Evolutionary conservation across 2,113 vertebrate genomes (phyloP).

Genomic region (Phyllostomus hastatus): DNA sequence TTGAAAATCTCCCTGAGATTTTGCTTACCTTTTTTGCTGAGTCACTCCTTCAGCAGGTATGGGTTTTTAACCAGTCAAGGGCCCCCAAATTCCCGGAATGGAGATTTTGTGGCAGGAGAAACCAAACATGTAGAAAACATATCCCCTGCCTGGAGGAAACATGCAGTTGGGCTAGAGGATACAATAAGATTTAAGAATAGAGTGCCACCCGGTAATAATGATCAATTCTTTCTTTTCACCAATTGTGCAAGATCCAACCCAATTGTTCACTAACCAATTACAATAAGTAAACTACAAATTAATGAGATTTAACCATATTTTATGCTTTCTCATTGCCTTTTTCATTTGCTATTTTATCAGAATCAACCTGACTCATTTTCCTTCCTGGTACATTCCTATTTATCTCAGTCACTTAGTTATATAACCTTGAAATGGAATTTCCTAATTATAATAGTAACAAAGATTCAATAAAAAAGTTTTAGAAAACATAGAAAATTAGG

Average conservation of each 20-base stretch:
- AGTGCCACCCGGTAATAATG: background rate
- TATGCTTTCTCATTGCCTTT: background rate
- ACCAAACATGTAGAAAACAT: background rate
- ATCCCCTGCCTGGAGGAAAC: background rate
- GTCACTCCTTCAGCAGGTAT: background rate
- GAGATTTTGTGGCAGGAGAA: background rate
- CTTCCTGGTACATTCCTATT: background rate
- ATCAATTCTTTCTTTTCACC: background rate
- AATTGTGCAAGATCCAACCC: background rate
- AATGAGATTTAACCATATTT: background rate
- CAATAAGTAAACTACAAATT: background rate
- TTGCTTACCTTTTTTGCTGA: background rate
- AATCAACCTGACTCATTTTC: background rate
- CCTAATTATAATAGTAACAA: slow-evolving; percentile 21
- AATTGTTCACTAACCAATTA: background rate
- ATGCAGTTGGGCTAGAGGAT: background rate
- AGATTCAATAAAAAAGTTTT: background rate
- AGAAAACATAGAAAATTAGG: background rate
- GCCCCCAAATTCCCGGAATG: background rate
- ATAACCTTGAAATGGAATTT: background rate
- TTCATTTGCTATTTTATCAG: background rate
- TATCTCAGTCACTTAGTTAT: background rate
- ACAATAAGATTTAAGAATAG: background rate
- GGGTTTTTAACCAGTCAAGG: background rate
- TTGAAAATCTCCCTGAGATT: background rate